phyloP scores from a whole-genome alignment of 2,888 invertebrate genomes.

The Labia minor region DNA sequence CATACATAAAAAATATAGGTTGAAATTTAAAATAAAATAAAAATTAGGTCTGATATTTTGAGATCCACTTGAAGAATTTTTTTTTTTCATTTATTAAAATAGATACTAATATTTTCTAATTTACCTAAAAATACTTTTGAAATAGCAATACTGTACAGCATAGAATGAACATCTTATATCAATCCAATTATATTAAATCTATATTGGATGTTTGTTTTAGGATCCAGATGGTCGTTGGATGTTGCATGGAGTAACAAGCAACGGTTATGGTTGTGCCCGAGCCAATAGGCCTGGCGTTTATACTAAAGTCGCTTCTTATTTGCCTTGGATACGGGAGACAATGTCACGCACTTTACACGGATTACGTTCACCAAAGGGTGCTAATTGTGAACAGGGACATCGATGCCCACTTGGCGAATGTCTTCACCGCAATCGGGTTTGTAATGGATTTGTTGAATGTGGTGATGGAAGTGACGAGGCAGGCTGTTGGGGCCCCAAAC shows the following conservation, averaged over 20 bases:
- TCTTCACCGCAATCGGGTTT: slow-evolving; percentile 55
- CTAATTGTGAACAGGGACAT: slow-evolving; percentile 43
- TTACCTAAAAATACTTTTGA: no score
- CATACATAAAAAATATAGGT: no score
- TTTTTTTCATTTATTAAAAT: no score
- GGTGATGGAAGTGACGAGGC: slow-evolving; percentile 63
- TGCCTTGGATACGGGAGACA: slow-evolving; percentile 56
- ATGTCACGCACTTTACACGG: slow-evolving; percentile 32
- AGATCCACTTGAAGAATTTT: no score
- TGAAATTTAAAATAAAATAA: no score
- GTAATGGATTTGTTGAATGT: slow-evolving; percentile 69
- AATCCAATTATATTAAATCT: no score
- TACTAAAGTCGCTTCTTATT: slow-evolving; percentile 65
- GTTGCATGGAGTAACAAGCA: slow-evolving; percentile 56
- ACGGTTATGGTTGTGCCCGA: slow-evolving; percentile 69
- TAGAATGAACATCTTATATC: no score
- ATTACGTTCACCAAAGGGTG: background rate
- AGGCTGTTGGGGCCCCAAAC: slow-evolving; percentile 45
- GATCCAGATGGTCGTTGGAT: slow-evolving; percentile 38
- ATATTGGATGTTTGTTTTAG: no score
- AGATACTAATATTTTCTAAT: no score
- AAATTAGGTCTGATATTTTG: no score
- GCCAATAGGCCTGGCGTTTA: slow-evolving; percentile 70
- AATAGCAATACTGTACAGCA: no score
- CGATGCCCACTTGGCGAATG: slow-evolving; percentile 68